Evolutionary conservation across 92 coral and sea anemone genomes (phyloP), one percentile per base, ranked within the genome.

Genomic region (Bergia sp.): DNA sequence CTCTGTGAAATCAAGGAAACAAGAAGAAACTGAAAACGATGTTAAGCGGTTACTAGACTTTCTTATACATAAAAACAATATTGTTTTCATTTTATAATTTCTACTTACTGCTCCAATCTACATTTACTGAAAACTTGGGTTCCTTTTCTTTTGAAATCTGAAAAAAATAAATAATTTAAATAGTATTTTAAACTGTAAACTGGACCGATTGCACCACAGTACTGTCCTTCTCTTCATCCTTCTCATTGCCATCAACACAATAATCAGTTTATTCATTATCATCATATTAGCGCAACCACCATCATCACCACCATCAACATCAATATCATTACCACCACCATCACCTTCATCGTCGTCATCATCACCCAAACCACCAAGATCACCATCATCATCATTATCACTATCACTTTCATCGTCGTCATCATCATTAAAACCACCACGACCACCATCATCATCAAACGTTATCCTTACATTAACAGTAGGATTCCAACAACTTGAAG

Each of bases 101-200:
- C 21, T 79, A 53, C 83, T 79, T 23, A 79, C 83, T 6, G 44
- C 66, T 79, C 83, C 64, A 49, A 53, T 79, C 83, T 50, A 79
- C 66, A 49, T 79, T 37, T 6, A 79, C 65, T 29, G 66, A 50
- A 9, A 79, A 21, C n/a, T 50, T 36, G 23, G 83, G 21, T 20
- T 49, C 83, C 3, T 53, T 36, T 29, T 3, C 83, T 49, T 45
- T 79, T 10, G 83, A 79, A 0, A 37, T n/a, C 83, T 79, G 44
- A 5, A 15, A 37, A 38, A 79, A 79, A 79, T 1, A 11, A 0
- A 18, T 47, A 47, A 1, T 47, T 2, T 11, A 23, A 2, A 77
- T 9, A 43, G 81, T 77, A 15, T 50, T 78, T 45, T 2, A 37
- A 13, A 38, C 12, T 61, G 7, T 18, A 7, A 23, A 61, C 29